phyloP scores from a whole-genome alignment of 2,797 vertebrate species.

The Tympanoctomys barrerae region DNA sequence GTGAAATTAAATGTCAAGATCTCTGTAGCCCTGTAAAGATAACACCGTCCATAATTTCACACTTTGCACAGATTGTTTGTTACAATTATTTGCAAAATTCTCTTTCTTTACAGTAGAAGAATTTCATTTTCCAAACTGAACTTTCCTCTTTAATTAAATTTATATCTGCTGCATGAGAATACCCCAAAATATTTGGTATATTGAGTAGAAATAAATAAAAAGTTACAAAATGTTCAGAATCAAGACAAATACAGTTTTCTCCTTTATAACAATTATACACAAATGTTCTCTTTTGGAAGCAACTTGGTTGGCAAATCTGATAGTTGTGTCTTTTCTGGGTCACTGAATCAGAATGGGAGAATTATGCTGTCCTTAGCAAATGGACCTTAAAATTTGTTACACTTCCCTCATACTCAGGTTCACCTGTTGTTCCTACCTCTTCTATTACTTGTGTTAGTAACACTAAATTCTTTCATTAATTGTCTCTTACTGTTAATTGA shows the following conservation, averaged over 20 bases:
- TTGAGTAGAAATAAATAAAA: neutral
- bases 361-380: neutral
- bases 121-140: neutral
- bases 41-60: neutral
- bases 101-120: neutral
- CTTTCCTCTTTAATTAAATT: neutral
- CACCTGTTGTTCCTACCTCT: neutral
- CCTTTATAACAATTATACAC: constrained; percentile 36
- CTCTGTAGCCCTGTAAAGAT: neutral
- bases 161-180: neutral
- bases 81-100: neutral
- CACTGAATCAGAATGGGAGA: constrained; percentile 27
- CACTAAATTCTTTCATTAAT: neutral
- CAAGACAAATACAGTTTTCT: constrained; percentile 45
- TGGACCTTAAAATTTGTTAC: neutral
- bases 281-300: neutral
- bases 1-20: neutral
- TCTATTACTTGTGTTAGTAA: neutral
- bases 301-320: neutral
- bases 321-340: constrained; percentile 41
- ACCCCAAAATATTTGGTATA: neutral
- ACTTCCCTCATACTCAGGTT: neutral
- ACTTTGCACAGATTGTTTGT: neutral
- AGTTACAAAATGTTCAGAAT: constrained; percentile 16
- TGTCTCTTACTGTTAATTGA: neutral